phyloP scores from a whole-genome alignment of 2,888 invertebrate species.

The Epirrhoe tristata region DNA sequence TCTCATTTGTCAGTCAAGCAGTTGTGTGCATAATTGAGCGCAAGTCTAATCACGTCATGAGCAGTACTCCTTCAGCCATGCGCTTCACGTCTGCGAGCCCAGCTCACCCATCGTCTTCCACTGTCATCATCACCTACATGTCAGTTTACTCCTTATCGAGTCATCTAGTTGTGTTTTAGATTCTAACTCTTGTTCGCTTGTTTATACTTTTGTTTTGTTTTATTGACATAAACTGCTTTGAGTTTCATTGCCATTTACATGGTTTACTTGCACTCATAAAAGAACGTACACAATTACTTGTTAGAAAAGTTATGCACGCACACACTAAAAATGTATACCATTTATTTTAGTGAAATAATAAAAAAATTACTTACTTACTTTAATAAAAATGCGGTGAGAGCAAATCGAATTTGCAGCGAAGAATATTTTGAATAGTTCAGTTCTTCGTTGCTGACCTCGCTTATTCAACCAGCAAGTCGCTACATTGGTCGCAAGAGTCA shows the following conservation, averaged over 20 bases:
- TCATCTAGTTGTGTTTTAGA: constrained; percentile 56
- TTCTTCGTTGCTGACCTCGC: constrained; percentile 33
- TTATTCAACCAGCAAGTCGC: constrained; percentile 38
- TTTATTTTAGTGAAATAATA: too few species aligned
- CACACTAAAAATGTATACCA: constrained; percentile 48
- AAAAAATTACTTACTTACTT: too few species aligned
- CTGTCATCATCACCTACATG: constrained; percentile 50
- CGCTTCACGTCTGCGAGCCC: constrained; percentile 60
- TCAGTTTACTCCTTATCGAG: constrained; percentile 51
- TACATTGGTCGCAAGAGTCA: constrained; percentile 40
- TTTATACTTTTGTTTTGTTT: constrained; percentile 53
- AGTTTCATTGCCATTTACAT: constrained; percentile 54
- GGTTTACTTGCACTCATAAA: constrained; percentile 54
- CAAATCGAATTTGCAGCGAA: constrained; percentile 14
- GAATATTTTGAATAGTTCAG: constrained; percentile 30
- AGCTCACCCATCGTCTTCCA: constrained; percentile 50
- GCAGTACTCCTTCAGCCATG: constrained; percentile 64
- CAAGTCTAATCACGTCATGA: constrained; percentile 68
- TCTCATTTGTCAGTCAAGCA: constrained; percentile 55
- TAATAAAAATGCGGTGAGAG: constrained; percentile 13
- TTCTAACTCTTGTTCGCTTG: constrained; percentile 65
- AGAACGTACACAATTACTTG: constrained; percentile 44
- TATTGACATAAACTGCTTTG: constrained; percentile 53
- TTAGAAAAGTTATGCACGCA: constrained; percentile 45
- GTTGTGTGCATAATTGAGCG: constrained; percentile 72